Conservation (phyloP, 1,140 invertebrate species). For the Dufourea novaeangliae region DNA sequence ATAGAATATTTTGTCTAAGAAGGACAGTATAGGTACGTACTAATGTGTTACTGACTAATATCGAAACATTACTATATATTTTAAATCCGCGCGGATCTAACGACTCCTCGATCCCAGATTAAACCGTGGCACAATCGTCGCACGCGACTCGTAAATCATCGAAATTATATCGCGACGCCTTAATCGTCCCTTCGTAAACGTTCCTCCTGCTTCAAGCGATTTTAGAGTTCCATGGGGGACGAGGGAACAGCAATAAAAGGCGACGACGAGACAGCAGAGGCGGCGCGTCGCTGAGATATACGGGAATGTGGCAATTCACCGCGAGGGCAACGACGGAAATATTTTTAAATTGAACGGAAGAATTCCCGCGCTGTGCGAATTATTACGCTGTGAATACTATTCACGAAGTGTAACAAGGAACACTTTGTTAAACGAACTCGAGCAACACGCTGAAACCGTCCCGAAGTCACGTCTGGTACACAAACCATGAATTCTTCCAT, state of each 20-base stretch:
- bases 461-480: background rate
- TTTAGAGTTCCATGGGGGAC: background rate
- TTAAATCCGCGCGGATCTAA: too few species aligned
- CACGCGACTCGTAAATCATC: conserved; percentile 20
- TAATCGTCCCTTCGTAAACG: conserved; percentile 36
- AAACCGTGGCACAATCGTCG: background rate
- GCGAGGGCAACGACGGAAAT: background rate
- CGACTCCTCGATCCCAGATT: background rate
- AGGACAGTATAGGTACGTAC: too few species aligned
- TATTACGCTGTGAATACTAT: conserved; percentile 1
- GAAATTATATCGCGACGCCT: conserved; percentile 35
- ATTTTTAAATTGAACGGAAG: conserved; percentile 23
- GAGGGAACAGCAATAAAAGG: conserved; percentile 34
- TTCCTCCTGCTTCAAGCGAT: conserved; percentile 22
- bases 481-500: background rate
- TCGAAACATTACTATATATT: too few species aligned
- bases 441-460: background rate
- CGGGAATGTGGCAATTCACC: conserved; percentile 6
- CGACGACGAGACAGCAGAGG: background rate
- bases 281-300: background rate
- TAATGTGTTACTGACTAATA: conserved; percentile 14
- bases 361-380: background rate
- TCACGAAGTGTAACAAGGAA: conserved; percentile 48
- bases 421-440: conserved; percentile 37
- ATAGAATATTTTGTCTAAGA: too few species aligned